Conservation (phyloP, 2,888 invertebrate species). For the Trissoscelio sp. region DNA sequence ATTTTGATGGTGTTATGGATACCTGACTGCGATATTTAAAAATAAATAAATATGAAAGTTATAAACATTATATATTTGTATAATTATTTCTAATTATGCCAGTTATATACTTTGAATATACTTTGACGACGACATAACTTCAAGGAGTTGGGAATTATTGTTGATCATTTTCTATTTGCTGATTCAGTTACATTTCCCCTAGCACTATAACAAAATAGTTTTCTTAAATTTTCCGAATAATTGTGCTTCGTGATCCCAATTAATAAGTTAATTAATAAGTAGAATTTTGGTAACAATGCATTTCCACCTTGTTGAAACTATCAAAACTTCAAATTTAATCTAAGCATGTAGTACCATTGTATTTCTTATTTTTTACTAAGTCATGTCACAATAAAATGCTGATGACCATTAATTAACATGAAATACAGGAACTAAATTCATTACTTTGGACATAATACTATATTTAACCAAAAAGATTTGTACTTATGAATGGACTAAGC, state of each 20-base stretch:
- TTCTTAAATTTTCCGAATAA: constrained; percentile 1
- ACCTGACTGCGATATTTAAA: constrained; percentile 31
- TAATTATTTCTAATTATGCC: constrained; percentile 20
- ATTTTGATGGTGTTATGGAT: constrained; percentile 39
- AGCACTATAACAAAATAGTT: not conserved
- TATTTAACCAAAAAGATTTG: not conserved
- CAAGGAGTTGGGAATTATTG: constrained; percentile 13
- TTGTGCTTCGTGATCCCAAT: constrained; percentile 15
- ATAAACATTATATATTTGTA: not conserved
- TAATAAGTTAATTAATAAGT: constrained; percentile 31
- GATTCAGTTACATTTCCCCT: constrained; percentile 30
- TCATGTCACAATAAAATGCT: constrained; percentile 10
- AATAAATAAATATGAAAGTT: constrained; percentile 18
- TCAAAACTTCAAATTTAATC: not conserved
- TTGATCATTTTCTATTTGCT: constrained; percentile 8
- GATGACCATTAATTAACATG: constrained; percentile 28
- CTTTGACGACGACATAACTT: not conserved
- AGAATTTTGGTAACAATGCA: constrained; percentile 15
- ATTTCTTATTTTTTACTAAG: constrained; percentile 6
- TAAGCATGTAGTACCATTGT: constrained; percentile 8
- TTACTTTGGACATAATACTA: constrained; percentile 43
- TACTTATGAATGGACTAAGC: constrained; percentile 50
- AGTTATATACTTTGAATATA: too few relatives aligned
- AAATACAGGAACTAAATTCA: constrained; percentile 62
- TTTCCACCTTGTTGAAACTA: not conserved